phyloP scores from a whole-genome alignment of 2,797 vertebrate genomes.

The Galagoides demidoff region DNA sequence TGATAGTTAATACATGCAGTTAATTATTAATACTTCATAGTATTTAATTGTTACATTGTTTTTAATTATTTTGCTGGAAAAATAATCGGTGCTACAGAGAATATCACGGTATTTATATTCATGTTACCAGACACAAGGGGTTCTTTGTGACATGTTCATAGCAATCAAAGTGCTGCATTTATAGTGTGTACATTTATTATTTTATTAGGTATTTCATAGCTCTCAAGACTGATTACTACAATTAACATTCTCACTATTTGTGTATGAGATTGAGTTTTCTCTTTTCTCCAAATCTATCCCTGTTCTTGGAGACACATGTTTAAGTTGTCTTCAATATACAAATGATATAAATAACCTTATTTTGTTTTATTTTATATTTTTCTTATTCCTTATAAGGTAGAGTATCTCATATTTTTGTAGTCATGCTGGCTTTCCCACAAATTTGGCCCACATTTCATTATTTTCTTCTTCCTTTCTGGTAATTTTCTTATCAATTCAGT shows the following conservation, averaged over 20 bases:
- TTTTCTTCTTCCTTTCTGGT: neutral
- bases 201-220: neutral
- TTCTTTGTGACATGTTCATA: neutral
- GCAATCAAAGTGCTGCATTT: neutral
- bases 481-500: neutral
- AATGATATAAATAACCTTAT: neutral
- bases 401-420: neutral
- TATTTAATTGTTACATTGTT: neutral
- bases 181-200: neutral
- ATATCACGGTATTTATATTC: neutral
- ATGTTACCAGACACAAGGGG: no score
- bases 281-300: neutral
- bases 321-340: neutral
- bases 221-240: neutral
- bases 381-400: neutral
- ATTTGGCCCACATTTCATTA: neutral
- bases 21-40: neutral
- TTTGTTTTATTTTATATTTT: neutral
- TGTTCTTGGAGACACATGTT: neutral
- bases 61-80: neutral
- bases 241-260: neutral
- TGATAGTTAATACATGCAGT: neutral
- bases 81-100: neutral
- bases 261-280: neutral
- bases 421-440: neutral